Base-by-base conservation (phyloP, 2,888 invertebrate genomes). In the Eilema depressum region DNA sequence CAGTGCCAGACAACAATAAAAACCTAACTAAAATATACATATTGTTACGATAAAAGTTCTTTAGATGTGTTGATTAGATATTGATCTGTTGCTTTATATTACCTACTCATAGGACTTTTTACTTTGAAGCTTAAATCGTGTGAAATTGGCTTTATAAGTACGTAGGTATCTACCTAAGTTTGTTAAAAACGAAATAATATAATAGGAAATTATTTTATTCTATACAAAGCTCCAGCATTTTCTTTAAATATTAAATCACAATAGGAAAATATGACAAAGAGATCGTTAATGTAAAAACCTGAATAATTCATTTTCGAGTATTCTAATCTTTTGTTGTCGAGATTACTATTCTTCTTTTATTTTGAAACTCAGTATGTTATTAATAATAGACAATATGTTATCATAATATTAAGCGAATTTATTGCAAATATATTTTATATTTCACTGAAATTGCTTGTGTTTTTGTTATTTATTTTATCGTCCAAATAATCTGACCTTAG, bases 401-500 rank as follows among this genome's bases (percentile, higher is more conserved):
- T 72, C 73, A 69, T 75, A 77, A 74, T 79, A 72, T 68, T 83
- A 81, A 81, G 82, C 63, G 74, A 83, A 81, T 79, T 81, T 83
- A 81, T 75, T 81, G 83, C 71, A 74, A 81, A 83, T 78, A 81
- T 65, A 81, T 81, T 81, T 81, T 81, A 81, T 81, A 81, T 81
- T 76, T 63, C 76, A 75, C 69, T 63, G 68, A 70, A 37, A 63
- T 14, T 23, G 3, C 25, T 66, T 47, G 20, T 11, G n/a, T 25
- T 41, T 62, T 53, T 65, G 23, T 5, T 17, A 2, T 63, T 12
- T 30, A 7, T 37, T 1, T 12, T 37, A 37, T n/a, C n/a, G n/a
- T n/a, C n/a, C n/a, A 37, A 5, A 5, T 12, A 37, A 12, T 37
- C 28, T 28, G 28, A 5, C 28, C 2, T 3, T 37, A 37, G 33